These are phyloP conservation scores for Anhinga rufa DNA, from an alignment of 2,113 vertebrate genomes.

Conservation along the genomic window DNA sequence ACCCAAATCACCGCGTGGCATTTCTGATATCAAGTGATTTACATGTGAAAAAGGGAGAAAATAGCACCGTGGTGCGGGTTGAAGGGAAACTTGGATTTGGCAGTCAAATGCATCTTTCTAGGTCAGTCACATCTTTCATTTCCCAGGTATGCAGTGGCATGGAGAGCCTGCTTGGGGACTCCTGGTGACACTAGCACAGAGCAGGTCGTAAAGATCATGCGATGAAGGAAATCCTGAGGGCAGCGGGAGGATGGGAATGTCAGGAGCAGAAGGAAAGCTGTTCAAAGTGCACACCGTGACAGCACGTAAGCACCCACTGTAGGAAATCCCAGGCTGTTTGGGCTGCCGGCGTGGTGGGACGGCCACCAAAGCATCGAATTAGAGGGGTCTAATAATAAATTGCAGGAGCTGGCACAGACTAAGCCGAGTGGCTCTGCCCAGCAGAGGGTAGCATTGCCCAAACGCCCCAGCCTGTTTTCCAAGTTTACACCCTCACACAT, in stretches of 20 bases:
- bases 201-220: accelerated
- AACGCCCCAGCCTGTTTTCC: background rate
- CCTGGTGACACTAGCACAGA: background rate
- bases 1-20: background rate
- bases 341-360: background rate
- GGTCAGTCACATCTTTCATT: background rate
- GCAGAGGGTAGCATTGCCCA: constrained; percentile 51
- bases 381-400: background rate
- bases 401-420: background rate
- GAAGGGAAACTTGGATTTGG: background rate
- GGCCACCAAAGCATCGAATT: background rate
- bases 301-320: accelerated
- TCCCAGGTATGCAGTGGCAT: background rate
- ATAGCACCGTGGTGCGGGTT: accelerated
- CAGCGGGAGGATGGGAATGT: background rate
- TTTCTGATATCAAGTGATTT: background rate
- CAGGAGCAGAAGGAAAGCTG: background rate
- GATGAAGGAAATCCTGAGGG: background rate
- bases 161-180: background rate
- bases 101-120: background rate
- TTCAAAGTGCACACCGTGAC: background rate
- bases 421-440: background rate
- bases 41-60: background rate
- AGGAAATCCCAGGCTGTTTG: background rate
- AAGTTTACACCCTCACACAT: background rate